Conservation (phyloP, 2,888 invertebrate genomes). For the Chrysolina americana region DNA sequence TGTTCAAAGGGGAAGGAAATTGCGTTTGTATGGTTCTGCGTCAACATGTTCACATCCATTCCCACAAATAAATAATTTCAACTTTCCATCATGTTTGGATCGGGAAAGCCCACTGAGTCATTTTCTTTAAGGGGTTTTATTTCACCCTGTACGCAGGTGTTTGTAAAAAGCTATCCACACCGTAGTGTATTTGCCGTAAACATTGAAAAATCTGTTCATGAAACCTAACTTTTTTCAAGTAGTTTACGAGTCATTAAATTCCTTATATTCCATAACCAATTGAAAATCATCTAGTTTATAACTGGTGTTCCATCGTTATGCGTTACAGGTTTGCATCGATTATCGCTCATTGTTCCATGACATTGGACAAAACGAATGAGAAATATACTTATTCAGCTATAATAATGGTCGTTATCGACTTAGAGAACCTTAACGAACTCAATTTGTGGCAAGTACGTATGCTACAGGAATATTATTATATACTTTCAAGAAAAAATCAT, state of each 20-base stretch:
- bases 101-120: no score
- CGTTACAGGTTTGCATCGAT: constrained; percentile 41
- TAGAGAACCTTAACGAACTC: constrained; percentile 5
- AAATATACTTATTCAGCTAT: constrained; percentile 9
- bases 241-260: constrained; percentile 1
- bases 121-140: no score
- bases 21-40: no score
- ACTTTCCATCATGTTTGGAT: no score
- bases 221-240: neutral
- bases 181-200: no score
- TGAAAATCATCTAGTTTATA: constrained; percentile 36
- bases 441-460: constrained; percentile 4
- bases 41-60: no score
- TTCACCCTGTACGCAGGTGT: no score
- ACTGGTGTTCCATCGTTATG: constrained; percentile 34
- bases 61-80: no score
- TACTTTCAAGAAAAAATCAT: no score
- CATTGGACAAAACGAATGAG: constrained; percentile 33
- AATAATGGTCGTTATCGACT: constrained; percentile 27
- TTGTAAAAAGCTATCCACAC: no score
- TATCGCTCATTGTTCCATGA: constrained; percentile 41
- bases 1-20: no score
- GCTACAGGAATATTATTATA: neutral
- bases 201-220: no score
- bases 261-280: constrained; percentile 40